Conservation (phyloP, 2,113 vertebrate species). For the Desmodus rotundus region DNA sequence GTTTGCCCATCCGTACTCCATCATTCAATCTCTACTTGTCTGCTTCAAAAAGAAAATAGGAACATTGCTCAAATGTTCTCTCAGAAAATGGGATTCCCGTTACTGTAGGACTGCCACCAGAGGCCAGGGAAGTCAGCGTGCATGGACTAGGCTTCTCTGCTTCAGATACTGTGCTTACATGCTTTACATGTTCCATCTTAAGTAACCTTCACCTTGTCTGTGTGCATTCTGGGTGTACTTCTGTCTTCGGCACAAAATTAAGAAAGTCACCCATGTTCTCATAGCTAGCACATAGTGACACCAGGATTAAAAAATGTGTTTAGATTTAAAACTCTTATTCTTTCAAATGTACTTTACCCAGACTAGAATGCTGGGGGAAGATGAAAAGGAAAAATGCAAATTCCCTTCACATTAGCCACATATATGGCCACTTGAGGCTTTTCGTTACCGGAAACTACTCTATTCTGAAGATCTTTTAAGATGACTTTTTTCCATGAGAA, state of each 20-base stretch:
- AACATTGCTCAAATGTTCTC: neutral
- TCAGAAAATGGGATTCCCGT: neutral
- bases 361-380: neutral
- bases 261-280: neutral
- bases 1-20: too few relatives aligned
- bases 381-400: neutral
- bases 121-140: neutral
- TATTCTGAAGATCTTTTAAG: neutral
- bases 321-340: neutral
- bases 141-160: fast-evolving
- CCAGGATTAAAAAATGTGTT: neutral
- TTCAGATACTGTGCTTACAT: too few relatives aligned
- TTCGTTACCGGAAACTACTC: neutral
- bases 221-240: neutral
- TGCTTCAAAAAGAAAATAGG: neutral
- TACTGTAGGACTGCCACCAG: neutral
- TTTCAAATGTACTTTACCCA: neutral
- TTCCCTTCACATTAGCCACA: neutral
- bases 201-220: neutral
- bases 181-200: fast-evolving
- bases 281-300: neutral
- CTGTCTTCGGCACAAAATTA: neutral
- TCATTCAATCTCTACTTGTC: neutral
- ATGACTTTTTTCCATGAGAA: neutral
- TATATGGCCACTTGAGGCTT: neutral